Base-by-base conservation (phyloP, 2,888 invertebrate genomes). In the Drosophila borborema region DNA sequence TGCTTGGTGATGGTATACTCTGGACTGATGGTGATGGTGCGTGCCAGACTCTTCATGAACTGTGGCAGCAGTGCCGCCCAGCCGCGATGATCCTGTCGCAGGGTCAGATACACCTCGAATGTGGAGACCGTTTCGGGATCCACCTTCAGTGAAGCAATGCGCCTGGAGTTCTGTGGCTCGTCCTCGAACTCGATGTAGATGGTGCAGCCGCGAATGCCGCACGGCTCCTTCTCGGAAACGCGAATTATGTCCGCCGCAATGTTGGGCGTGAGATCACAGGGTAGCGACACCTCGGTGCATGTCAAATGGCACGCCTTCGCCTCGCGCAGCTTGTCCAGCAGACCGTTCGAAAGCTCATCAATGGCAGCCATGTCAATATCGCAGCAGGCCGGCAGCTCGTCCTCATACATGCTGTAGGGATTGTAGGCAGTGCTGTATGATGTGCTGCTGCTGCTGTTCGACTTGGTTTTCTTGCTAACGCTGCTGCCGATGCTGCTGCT, bases 251-350 rank as follows among this genome's bases (percentile, higher is more conserved):
- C 92, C 58, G 91, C 89, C 74, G 91, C 91, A 75, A 91, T 91
- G 80, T 87, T 89, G 45, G 91, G 82, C 76, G 91, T 91, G 90
- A 91, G 92, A 91, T 92, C 91, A 90, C 92, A 91, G 84, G 91
- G 91, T 88, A 91, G 82, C 81, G 92, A 91, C 77, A 91, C 91
- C 81, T 91, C 91, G 61, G 91, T 92, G 83, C 91, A 91, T 38
- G 90, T 86, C 74, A 91, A 77, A 66, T 91, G 92, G 23, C 91
- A 90, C 7, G 91, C 86, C 73, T 91, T 91, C 23, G 91, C 91
- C 67, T 90, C 91, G 66, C 91, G 90, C 83, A 91, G 78, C 72
- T 91, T 90, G 71, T 90, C 88, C 60, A 92, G 85, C 80, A 91
- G 43, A 12, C 84, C 86, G 63, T 74, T 51, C 38, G 91, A 90